These are phyloP conservation scores for Ceratina japonica DNA, from an alignment of 1,140 invertebrate species.

Conservation along the genomic window DNA sequence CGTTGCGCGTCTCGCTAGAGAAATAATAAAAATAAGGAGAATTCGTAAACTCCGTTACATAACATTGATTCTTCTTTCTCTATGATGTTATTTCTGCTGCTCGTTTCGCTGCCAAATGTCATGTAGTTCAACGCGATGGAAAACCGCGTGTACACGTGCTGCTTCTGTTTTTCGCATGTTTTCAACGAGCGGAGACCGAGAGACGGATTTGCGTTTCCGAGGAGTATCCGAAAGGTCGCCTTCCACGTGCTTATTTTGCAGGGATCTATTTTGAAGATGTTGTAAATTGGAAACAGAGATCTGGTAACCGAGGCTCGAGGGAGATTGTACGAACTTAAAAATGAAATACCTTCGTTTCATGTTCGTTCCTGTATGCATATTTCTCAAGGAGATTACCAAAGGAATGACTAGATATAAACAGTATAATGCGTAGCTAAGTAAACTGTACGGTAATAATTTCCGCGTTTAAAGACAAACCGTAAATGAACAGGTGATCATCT, in stretches of 20 bases:
- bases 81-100: constrained; percentile 20
- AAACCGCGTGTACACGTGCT: constrained; percentile 14
- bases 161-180: background rate
- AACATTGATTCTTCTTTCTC: constrained; percentile 17
- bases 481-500: background rate
- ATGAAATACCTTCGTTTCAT: background rate
- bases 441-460: constrained; percentile 6
- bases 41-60: background rate
- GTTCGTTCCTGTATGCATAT: background rate
- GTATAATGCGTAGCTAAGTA: background rate
- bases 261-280: background rate
- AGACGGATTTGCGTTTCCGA: background rate
- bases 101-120: constrained; percentile 27
- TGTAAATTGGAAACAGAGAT: background rate
- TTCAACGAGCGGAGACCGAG: background rate
- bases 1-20: background rate
- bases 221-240: background rate
- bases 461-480: background rate
- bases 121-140: background rate
- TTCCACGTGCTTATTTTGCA: background rate
- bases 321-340: no score
- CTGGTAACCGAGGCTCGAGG: no score
- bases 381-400: background rate
- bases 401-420: background rate
- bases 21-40: no score